Conservation (phyloP, 2,888 invertebrate species). For the Furcula furcula region DNA sequence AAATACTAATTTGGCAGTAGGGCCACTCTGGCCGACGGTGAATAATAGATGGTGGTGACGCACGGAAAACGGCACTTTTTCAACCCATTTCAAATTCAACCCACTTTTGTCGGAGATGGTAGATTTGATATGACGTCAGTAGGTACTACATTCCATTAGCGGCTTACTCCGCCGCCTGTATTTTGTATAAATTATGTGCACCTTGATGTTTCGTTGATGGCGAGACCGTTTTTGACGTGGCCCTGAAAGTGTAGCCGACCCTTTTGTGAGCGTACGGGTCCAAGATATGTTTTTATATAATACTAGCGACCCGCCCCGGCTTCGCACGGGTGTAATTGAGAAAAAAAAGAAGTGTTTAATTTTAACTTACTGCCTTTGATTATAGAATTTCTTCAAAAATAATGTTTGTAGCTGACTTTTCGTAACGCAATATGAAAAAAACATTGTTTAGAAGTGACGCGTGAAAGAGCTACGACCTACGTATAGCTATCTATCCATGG, state of each 20-base stretch:
- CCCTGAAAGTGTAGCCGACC: conserved; percentile 14
- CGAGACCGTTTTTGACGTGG: conserved; percentile 10
- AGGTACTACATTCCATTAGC: conserved; percentile 34
- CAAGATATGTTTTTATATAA: no score
- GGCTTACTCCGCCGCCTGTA: conserved; percentile 12
- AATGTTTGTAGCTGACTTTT: no score
- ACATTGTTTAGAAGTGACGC: no score
- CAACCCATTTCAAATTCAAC: conserved; percentile 51
- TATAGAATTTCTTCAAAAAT: no score
- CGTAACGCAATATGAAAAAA: no score
- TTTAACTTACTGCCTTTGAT: no score
- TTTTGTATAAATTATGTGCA: conserved; percentile 36
- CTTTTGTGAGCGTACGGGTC: no score
- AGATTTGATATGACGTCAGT: conserved; percentile 28
- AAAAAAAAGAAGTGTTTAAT: no score
- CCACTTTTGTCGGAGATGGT: conserved; percentile 34
- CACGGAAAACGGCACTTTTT: conserved; percentile 53
- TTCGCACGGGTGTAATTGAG: no score
- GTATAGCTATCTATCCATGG: no score
- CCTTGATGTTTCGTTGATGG: conserved; percentile 11
- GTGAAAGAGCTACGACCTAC: no score
- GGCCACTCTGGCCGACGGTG: conserved; percentile 39
- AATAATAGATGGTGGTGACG: conserved; percentile 56
- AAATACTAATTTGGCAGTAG: conserved; percentile 23
- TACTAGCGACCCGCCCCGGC: no score